Evolutionary conservation across 1,140 invertebrate species (phyloP), one percentile per base, ranked within the genome.

Genomic region (Megalonaias nervosa): DNA sequence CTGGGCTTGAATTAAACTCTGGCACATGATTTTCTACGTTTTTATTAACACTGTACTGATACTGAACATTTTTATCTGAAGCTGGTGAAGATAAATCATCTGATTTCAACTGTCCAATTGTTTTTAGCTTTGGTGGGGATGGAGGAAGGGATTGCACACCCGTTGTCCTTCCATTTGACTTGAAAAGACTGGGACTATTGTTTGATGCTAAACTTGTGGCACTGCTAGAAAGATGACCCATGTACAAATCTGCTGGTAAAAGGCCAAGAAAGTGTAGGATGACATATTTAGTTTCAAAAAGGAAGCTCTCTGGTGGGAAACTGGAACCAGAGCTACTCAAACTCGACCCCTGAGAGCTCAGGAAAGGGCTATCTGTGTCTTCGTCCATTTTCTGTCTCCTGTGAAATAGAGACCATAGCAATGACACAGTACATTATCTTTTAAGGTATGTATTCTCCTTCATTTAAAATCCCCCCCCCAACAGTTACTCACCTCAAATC

Each of bases 201-300:
- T 23, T 15, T 26, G 26, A 26, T 59, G 21, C n/a, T 19, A 17
- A 61, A 15, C 19, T 23, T 72, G 69, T 64, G 68, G 75, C 19
- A 70, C 71, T 15, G 75, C 38, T 58, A 5, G 70, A 66, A 64
- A 77, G 64, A 71, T 77, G 75, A 13, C 70, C 75, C n/a, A n/a
- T 59, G 58, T 77, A 77, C 62, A 77, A 67, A 1, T 71, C 73
- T 17, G 77, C 75, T 58, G 82, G 82, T n/a, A 80, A 67, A 12
- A 71, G 55, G 59, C 80, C 71, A 66, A 86, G 71, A 66, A 86
- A 86, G 69, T 81, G 83, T 16, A 86, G 60, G 57, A 86, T 83
- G 19, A 86, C 80, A 67, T 71, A 84, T 69, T 81, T 82, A 14
- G 84, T 86, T 72, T 86, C 84, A 75, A 72, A 75, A 9, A 75